Base-by-base conservation (phyloP, 92 coral and sea anemone genomes). In the Desmophyllum pertusum region DNA sequence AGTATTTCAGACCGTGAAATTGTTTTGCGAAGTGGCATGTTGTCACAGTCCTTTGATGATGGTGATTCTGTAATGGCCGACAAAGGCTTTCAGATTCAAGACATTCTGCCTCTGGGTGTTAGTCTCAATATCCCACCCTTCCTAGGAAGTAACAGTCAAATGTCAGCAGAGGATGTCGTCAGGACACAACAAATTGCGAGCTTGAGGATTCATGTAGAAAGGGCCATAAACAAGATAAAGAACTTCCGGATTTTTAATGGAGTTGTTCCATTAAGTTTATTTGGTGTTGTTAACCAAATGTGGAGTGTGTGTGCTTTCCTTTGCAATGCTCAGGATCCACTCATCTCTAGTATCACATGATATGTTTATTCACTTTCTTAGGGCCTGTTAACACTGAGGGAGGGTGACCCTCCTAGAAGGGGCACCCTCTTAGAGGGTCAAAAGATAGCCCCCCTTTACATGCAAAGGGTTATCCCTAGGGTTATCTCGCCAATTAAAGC, bases 211-310 rank as follows among this genome's bases (percentile, higher is more conserved):
- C n/a, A 86, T 63, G 68, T 86, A 8, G 90, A 86, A 38, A 62
- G 85, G 33, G 89, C 85, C 35, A 85, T 85, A 18, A 85, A 85
- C 55, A 85, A 79, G 35, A 78, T 85, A 39, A 85, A 85, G 48
- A 85, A 85, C 45, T 85, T 85, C 75, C 43, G 63, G 5, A 78
- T 78, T 63, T 85, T 78, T 78, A 45, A 79, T 40, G 63, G 69
- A 68, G 85, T 29, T 51, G 10, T 85, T 33, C 80, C 85, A 11
- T 71, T 85, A n/a, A 46, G 42, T n/a, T n/a, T n/a, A n/a, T n/a
- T n/a, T n/a, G n/a, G n/a, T n/a, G n/a, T n/a, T n/a, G n/a, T n/a
- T n/a, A n/a, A n/a, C n/a, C n/a, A n/a, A n/a, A n/a, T n/a, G n/a
- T n/a, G n/a, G n/a, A n/a, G n/a, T n/a, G n/a, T n/a, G n/a, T n/a